Conservation (phyloP, 2,888 invertebrate species). For the Epicampocera succincta region DNA sequence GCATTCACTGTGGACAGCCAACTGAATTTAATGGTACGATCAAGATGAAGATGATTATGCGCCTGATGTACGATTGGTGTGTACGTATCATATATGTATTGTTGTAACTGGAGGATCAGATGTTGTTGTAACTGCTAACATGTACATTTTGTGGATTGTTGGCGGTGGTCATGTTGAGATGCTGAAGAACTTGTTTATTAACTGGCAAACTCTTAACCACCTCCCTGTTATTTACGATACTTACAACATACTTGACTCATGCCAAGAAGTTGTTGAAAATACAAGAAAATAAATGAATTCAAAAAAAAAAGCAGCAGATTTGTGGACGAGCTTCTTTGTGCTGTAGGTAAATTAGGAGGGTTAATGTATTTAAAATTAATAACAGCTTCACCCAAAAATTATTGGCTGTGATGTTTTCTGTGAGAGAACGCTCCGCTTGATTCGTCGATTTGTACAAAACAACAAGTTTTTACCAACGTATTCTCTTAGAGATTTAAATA, state of each 20-base stretch:
- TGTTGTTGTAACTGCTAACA: constrained; percentile 13
- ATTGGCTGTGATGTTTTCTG: too few species aligned
- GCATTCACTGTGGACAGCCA: constrained; percentile 28
- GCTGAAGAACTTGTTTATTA: constrained; percentile 67
- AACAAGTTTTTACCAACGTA: too few species aligned
- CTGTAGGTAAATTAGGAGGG: constrained; percentile 40
- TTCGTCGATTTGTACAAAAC: too few species aligned
- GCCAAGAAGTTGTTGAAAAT: constrained; percentile 64
- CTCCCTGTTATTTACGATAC: constrained; percentile 42
- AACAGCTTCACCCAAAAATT: too few species aligned
- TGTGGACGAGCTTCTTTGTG: constrained; percentile 23
- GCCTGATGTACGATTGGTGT: constrained; percentile 20
- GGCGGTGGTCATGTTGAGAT: constrained; percentile 65
- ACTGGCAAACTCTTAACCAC: constrained; percentile 47
- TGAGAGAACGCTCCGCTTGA: too few species aligned
- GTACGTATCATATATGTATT: not conserved
- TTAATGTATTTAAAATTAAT: too few species aligned
- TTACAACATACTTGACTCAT: constrained; percentile 62
- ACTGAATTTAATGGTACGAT: constrained; percentile 53
- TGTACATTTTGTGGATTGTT: constrained; percentile 35
- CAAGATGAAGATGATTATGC: constrained; percentile 54
- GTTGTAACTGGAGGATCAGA: constrained; percentile 17
- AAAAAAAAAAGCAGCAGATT: constrained; percentile 2
- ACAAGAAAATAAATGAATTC: constrained; percentile 8
- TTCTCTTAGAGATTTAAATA: too few species aligned